Conservation (phyloP, 2,113 vertebrate species). For the Petroica traversi region DNA sequence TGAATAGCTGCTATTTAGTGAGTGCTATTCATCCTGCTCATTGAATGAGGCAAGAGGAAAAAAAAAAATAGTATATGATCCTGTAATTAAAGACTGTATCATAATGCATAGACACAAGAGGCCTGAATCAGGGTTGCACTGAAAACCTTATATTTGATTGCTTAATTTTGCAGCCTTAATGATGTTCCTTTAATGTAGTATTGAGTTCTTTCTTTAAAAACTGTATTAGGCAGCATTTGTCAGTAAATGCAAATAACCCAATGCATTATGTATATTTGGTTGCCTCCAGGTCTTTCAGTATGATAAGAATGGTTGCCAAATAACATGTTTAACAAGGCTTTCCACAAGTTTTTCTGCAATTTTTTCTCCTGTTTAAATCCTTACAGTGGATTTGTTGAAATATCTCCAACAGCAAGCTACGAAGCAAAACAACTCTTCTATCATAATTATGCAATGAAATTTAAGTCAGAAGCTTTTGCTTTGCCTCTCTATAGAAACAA, state of each 20-base stretch:
- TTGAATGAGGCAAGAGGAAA: background rate
- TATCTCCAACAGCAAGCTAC: background rate
- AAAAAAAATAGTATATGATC: background rate
- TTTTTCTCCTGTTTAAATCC: background rate
- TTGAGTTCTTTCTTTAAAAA: background rate
- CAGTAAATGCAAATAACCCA: background rate
- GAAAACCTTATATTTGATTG: background rate
- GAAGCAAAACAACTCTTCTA: conserved; percentile 15
- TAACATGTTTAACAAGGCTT: conserved; percentile 18
- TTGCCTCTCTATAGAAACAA: conserved; percentile 24
- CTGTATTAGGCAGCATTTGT: background rate
- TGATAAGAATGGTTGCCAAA: background rate
- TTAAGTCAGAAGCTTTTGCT: conserved; percentile 26
- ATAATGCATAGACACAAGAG: background rate
- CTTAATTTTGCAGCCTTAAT: conserved; percentile 19
- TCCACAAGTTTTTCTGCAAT: background rate
- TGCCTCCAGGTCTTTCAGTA: background rate
- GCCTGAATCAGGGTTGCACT: background rate
- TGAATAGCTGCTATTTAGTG: conserved; percentile 9
- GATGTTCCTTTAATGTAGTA: background rate
- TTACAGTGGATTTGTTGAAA: background rate
- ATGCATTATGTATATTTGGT: background rate
- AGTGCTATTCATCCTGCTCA: background rate
- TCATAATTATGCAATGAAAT: conserved; percentile 44
- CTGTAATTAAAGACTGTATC: conserved; percentile 37